Conservation (phyloP, 2,888 invertebrate genomes). For the Augiades crinisus region DNA sequence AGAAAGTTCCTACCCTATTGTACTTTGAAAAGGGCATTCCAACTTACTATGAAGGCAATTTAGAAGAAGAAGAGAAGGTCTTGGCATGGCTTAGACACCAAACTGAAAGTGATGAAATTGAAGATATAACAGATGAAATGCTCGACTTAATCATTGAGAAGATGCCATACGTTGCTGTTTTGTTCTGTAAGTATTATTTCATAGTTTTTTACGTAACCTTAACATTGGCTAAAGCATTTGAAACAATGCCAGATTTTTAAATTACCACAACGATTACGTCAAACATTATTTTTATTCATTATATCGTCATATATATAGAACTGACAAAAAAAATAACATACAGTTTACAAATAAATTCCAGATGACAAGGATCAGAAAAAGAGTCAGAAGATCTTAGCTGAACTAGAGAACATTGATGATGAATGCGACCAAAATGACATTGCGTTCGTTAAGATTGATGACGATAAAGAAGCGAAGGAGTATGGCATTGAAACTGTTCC, state of each 20-base stretch:
- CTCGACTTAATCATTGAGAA: slow-evolving; percentile 93
- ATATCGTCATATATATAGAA: slow-evolving; percentile 55
- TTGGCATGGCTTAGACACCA: slow-evolving; percentile 93
- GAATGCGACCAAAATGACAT: slow-evolving; percentile 96
- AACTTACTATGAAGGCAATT: slow-evolving; percentile 89
- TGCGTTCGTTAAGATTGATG: slow-evolving; percentile 95
- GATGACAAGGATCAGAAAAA: slow-evolving; percentile 96
- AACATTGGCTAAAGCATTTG: slow-evolving; percentile 48
- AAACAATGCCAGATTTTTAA: slow-evolving; percentile 54
- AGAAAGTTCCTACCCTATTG: slow-evolving; percentile 91
- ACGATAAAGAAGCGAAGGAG: slow-evolving; percentile 93
- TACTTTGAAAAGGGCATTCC: slow-evolving; percentile 91
- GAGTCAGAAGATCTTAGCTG: slow-evolving; percentile 90
- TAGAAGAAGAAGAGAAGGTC: slow-evolving; percentile 94
- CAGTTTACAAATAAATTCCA: slow-evolving; percentile 76
- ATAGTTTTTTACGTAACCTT: slow-evolving; percentile 33
- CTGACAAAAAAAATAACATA: slow-evolving; percentile 77
- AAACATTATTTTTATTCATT: slow-evolving; percentile 37
- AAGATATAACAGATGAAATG: slow-evolving; percentile 97
- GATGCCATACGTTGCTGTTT: slow-evolving; percentile 93
- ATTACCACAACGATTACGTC: slow-evolving; percentile 39
- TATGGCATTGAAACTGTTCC: slow-evolving; percentile 93
- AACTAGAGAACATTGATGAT: slow-evolving; percentile 95
- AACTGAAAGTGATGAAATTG: slow-evolving; percentile 93
- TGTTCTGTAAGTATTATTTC: slow-evolving; percentile 89